These are phyloP conservation scores for Habroteleia sp. DNA, from an alignment of 2,888 invertebrate genomes.

Conservation along the genomic window DNA sequence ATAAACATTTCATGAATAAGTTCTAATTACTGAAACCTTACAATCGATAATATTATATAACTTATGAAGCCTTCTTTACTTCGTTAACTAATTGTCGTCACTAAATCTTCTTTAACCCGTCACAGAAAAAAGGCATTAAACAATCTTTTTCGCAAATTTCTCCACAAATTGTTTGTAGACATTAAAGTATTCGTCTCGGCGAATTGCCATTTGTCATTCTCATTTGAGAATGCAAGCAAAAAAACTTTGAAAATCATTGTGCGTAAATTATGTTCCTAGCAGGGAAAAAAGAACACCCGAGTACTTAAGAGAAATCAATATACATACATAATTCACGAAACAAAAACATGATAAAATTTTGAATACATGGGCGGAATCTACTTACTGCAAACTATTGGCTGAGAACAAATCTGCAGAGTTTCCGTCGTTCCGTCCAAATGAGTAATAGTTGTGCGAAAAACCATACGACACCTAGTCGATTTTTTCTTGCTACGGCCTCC, in stretches of 20 bases:
- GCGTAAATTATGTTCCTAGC: conserved; percentile 34
- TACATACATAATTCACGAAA: conserved; percentile 26
- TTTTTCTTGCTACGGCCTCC: conserved; percentile 92
- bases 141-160: conserved; percentile 33
- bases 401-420: conserved; percentile 93
- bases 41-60: conserved; percentile 16
- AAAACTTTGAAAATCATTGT: conserved; percentile 8
- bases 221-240: conserved; percentile 28
- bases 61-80: neutral
- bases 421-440: conserved; percentile 89
- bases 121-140: conserved; percentile 18
- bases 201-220: conserved; percentile 34
- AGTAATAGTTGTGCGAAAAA: conserved; percentile 92
- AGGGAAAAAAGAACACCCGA: conserved; percentile 21
- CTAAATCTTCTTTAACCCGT: conserved; percentile 18
- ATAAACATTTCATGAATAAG: neutral
- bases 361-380: conserved; percentile 69
- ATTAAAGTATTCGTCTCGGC: conserved; percentile 19
- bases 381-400: conserved; percentile 96
- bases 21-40: neutral
- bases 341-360: conserved; percentile 20
- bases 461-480: conserved; percentile 96
- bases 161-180: conserved; percentile 22
- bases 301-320: conserved; percentile 45
- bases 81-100: neutral